Base-by-base conservation (phyloP, 1,140 invertebrate genomes). In the Paracyclopina nana region DNA sequence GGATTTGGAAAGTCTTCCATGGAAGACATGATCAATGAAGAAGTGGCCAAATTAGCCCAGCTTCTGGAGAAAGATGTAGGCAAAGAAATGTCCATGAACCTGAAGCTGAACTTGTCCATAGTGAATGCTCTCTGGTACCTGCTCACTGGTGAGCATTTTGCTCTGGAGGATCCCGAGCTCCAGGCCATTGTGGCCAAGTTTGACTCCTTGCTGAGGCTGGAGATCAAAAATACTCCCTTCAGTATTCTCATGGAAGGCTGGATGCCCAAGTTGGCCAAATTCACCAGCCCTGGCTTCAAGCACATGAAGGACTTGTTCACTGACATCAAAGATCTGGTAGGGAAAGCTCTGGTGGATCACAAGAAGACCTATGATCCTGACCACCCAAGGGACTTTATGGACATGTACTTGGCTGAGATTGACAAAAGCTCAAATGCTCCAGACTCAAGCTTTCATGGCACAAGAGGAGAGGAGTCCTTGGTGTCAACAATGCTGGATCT, bases 331-430 rank as follows among this genome's bases (percentile, higher is more conserved):
- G 20, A 5, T 20, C 20, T 38, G 34, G 20, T 38, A 20, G 20
- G 20, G 9, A n/a, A 38, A 38, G 34, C 34, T 20, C 14, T 38
- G 14, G 2, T 38, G 34, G 34, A 38, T 16, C 34, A 38, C 34
- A 38, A 38, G 8, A 20, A 38, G 20, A 4, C 34, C 5, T 38
- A 16, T 8, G n/a, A 38, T n/a, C 8, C 43, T 56, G 38, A 61
- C 60, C 53, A 63, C 5, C 57, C 58, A 8, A 56, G 63, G 38
- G 68, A 71, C 55, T 64, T 71, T 51, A 69, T 70, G 22, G 69
- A 71, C 50, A 61, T 60, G 30, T 72, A 70, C 52, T 51, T 72
- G 1, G 54, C 61, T 22, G 64, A 70, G 56, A 64, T 70, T 28
- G 52, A n/a, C n/a, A n/a, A 59, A 12, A 40, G 57, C 24, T 29